Conservation (phyloP, 2,113 vertebrate species). For the Tylochromis polylepis region DNA sequence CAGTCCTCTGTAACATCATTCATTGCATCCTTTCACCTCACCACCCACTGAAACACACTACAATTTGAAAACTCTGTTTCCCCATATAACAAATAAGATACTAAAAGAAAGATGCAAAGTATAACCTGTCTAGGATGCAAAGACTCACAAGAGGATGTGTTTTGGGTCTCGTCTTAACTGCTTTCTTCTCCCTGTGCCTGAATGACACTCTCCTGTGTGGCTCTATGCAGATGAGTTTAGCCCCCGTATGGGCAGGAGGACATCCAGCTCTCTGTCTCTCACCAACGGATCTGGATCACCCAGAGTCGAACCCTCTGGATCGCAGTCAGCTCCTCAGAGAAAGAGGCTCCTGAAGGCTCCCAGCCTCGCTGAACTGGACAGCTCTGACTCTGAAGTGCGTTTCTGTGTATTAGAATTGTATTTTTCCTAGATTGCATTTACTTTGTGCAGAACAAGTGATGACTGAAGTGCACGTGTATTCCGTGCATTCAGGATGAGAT, state of each 20-base stretch:
- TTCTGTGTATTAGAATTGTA: neutral
- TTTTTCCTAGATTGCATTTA: neutral
- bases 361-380: constrained; percentile 87
- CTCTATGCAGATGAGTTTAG: constrained; percentile 80
- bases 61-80: neutral
- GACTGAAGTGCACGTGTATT: neutral
- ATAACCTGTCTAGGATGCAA: constrained; percentile 1
- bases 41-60: neutral
- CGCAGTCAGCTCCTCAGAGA: constrained; percentile 71
- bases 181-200: neutral
- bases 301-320: constrained; percentile 46
- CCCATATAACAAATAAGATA: neutral
- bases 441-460: neutral
- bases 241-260: constrained; percentile 77
- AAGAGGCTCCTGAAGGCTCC: constrained; percentile 93
- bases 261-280: constrained; percentile 73
- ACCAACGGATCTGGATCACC: constrained; percentile 71
- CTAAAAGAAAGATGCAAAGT: neutral
- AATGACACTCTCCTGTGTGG: constrained; percentile 20
- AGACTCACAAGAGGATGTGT: neutral
- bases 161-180: constrained; percentile 23
- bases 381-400: constrained; percentile 93
- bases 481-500: constrained; percentile 80
- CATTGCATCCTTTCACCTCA: constrained; percentile 24
- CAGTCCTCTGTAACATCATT: neutral